Percentiles rank a stretch among this genome's conserved stretches.
phyloP scores from a whole-genome alignment of 2,888 invertebrate genomes.

The Disparrhopalites patrizii region DNA sequence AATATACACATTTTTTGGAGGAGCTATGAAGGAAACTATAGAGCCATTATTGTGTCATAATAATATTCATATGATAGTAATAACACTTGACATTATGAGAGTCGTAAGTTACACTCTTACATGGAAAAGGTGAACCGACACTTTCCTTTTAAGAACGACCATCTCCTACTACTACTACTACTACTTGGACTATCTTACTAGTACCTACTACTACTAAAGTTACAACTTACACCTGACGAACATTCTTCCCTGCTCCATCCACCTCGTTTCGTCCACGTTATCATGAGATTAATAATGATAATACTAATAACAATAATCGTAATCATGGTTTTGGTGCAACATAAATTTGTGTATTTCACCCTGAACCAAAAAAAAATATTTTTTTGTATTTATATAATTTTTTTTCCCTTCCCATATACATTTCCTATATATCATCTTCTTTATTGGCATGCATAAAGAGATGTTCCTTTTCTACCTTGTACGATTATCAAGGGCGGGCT shows the following conservation, averaged over 20 bases:
- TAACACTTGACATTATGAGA: constrained; percentile 48
- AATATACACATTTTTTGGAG: too few species aligned
- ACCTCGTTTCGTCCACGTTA: constrained; percentile 33
- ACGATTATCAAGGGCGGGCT: constrained; percentile 2
- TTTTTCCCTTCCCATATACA: background rate
- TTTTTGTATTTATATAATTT: too few species aligned
- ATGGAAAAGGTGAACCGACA: constrained; percentile 49
- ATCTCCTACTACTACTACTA: background rate
- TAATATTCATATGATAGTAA: constrained; percentile 47
- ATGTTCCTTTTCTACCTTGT: background rate
- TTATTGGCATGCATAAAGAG: constrained; percentile 17
- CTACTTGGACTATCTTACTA: background rate
- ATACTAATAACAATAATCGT: too few species aligned
- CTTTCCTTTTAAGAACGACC: constrained; percentile 38
- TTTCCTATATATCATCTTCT: constrained; percentile 16
- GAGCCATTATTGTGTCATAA: constrained; percentile 47
- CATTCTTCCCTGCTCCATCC: constrained; percentile 22
- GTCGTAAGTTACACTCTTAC: constrained; percentile 47
- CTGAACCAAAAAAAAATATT: constrained; percentile 1
- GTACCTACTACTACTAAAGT: background rate
- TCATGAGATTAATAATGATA: constrained; percentile 37
- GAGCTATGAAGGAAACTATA: constrained; percentile 33
- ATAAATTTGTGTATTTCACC: too few species aligned
- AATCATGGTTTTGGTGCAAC: too few species aligned
- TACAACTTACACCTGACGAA: constrained; percentile 2